These are phyloP conservation scores for Crossocerus cetratus DNA, from an alignment of 2,888 invertebrate species.

Conservation along the genomic window DNA sequence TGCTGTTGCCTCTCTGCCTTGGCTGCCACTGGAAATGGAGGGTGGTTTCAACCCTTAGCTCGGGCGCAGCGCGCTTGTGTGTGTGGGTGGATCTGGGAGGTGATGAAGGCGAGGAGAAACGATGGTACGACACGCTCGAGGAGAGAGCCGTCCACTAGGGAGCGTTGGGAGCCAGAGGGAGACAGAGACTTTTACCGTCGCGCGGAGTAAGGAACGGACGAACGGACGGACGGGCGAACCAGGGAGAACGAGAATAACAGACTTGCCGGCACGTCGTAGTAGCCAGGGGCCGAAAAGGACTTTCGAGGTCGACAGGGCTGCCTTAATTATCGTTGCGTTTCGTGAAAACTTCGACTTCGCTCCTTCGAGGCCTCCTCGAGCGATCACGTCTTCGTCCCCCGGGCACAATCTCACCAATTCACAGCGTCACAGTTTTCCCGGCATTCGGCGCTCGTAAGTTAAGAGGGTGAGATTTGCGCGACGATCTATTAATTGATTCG, in stretches of 20 bases:
- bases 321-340: conserved; percentile 67
- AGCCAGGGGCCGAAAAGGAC: conserved; percentile 72
- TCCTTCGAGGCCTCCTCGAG: conserved; percentile 33
- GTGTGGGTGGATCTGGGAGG: conserved; percentile 62
- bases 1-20: conserved; percentile 61
- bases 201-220: conserved; percentile 59
- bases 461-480: no score
- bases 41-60: conserved; percentile 73
- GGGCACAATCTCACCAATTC: background rate
- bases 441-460: no score
- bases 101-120: conserved; percentile 52
- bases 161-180: conserved; percentile 38
- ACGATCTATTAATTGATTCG: background rate
- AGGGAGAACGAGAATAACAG: conserved; percentile 72
- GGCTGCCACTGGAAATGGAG: conserved; percentile 70
- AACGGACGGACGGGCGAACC: conserved; percentile 29
- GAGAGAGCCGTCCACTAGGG: conserved; percentile 37
- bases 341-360: conserved; percentile 52
- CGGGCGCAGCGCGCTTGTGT: conserved; percentile 59
- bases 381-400: conserved; percentile 14
- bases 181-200: conserved; percentile 52
- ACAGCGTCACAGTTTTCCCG: no score
- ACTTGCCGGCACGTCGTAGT: conserved; percentile 67
- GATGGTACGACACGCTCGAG: conserved; percentile 48
- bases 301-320: conserved; percentile 71